Conservation (phyloP, 1,140 invertebrate genomes). For the Bicyclus anynana region DNA sequence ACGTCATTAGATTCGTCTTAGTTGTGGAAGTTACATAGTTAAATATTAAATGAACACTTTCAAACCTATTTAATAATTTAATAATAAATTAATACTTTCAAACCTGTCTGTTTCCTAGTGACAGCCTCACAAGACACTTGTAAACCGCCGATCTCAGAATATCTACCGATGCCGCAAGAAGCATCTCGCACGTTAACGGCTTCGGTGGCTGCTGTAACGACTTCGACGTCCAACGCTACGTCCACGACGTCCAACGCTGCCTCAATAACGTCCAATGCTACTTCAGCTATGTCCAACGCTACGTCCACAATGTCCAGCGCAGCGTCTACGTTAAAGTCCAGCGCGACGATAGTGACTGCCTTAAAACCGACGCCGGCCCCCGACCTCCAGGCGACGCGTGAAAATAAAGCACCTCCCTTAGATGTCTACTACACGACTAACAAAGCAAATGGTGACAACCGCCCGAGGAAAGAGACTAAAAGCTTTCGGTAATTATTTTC, state of each 20-base stretch:
- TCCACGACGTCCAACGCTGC: neutral
- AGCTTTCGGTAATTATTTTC: conserved; percentile 34
- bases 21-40: too few relatives aligned
- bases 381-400: conserved; percentile 6
- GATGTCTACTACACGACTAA: conserved; percentile 15
- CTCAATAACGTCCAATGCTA: neutral
- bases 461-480: conserved; percentile 35
- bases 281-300: neutral
- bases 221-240: neutral
- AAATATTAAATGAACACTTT: too few relatives aligned
- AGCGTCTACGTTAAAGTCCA: neutral
- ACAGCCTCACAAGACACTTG: neutral
- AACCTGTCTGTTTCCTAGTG: neutral
- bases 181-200: neutral
- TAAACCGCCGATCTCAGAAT: neutral
- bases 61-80: too few relatives aligned
- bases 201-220: neutral
- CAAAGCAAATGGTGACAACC: conserved; percentile 33
- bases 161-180: conserved; percentile 4
- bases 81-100: neutral
- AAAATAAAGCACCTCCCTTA: neutral
- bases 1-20: too few relatives aligned
- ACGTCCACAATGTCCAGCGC: neutral
- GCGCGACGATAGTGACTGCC: neutral
- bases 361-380: conserved; percentile 1